Evolutionary conservation across 1,140 invertebrate genomes (phyloP).

Genomic region (Thereuonema tuberculata): DNA sequence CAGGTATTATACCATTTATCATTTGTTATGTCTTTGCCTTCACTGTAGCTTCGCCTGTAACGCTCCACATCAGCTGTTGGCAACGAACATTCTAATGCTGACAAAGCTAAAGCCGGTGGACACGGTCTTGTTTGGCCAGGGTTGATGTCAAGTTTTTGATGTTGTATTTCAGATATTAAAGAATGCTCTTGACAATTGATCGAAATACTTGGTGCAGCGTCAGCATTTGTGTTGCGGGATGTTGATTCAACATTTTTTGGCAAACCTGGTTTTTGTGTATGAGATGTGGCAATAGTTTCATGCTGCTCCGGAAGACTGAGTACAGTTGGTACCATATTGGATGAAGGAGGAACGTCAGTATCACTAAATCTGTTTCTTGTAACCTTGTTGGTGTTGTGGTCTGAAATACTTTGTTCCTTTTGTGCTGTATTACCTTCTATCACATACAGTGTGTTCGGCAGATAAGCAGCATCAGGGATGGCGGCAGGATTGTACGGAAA

Average conservation of each 20-base stretch:
- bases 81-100: not conserved
- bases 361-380: not conserved
- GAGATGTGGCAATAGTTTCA: not conserved
- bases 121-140: too few relatives aligned
- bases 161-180: not conserved
- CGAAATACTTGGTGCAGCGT: not conserved
- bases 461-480: constrained; percentile 25
- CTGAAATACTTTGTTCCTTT: not conserved
- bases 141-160: not conserved
- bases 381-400: not conserved
- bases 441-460: constrained; percentile 18
- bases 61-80: not conserved
- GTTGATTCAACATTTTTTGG: not conserved
- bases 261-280: not conserved
- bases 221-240: not conserved
- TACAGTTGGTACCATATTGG: not conserved
- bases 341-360: not conserved
- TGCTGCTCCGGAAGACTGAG: not conserved
- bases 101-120: not conserved
- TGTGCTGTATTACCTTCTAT: not conserved
- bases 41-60: not conserved
- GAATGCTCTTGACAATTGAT: not conserved
- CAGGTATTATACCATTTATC: not conserved
- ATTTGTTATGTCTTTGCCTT: not conserved
- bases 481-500: constrained; percentile 21